Percentiles rank a stretch among this genome's conserved stretches.
Evolutionary conservation across 2,113 vertebrate species (phyloP).

Genomic region (Ardeotis arabs): DNA sequence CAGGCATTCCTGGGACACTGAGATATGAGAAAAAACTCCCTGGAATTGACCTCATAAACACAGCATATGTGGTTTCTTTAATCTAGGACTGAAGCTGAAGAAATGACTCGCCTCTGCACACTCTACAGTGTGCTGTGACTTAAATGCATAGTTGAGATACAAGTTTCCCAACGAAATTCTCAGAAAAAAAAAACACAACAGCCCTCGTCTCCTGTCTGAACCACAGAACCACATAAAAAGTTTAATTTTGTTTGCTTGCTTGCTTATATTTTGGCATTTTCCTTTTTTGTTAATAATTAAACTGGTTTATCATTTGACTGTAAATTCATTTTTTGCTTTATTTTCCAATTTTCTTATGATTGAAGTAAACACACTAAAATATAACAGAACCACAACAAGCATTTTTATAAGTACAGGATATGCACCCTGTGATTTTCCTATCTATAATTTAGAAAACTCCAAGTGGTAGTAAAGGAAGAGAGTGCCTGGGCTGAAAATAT

Average conservation of each 20-base stretch:
- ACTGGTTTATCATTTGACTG: neutral
- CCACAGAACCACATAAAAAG: neutral
- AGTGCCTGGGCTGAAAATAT: neutral
- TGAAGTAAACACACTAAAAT: neutral
- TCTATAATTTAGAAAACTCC: slow-evolving; percentile 1
- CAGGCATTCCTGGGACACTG: slow-evolving; percentile 1
- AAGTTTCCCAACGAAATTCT: slow-evolving; percentile 40
- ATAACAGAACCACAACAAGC: neutral
- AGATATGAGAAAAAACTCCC: neutral
- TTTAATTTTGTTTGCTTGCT: neutral
- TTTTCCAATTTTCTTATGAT: neutral
- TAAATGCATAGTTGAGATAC: slow-evolving; percentile 34
- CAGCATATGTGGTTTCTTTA: slow-evolving; percentile 34
- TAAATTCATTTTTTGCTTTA: neutral
- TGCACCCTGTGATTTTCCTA: neutral
- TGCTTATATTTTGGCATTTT: neutral
- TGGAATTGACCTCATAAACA: slow-evolving; percentile 7
- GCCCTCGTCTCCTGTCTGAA: neutral
- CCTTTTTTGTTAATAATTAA: neutral
- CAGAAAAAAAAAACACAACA: neutral
- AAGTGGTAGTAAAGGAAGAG: neutral
- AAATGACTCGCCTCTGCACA: neutral
- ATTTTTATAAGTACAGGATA: neutral
- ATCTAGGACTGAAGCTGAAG: neutral
- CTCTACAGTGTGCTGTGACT: neutral